These are phyloP conservation scores for Rhynchotus rufescens DNA, from an alignment of 2,797 vertebrate species.

Conservation along the genomic window DNA sequence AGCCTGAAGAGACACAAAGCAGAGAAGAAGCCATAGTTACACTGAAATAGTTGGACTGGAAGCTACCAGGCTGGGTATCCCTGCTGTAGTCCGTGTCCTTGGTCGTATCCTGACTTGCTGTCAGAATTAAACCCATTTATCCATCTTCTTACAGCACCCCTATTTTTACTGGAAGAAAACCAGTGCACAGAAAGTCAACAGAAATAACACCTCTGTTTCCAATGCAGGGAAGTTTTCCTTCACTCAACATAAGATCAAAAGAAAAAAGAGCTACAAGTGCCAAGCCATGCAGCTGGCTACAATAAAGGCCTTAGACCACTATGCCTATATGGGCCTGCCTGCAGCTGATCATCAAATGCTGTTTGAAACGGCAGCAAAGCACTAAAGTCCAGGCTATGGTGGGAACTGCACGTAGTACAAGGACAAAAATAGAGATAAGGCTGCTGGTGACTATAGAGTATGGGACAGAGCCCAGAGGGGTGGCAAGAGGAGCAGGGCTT, in stretches of 20 bases:
- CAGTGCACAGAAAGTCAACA: not conserved
- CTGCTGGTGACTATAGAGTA: not conserved
- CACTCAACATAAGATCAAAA: not conserved
- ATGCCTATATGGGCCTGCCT: not conserved
- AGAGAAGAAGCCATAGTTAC: not conserved
- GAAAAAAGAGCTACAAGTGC: not conserved
- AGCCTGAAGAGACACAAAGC: not conserved
- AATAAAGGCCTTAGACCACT: not conserved
- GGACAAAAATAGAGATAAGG: not conserved
- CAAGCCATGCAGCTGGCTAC: not conserved
- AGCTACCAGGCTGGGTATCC: not conserved
- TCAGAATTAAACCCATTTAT: not conserved
- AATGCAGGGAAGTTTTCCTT: not conserved
- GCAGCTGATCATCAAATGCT: not conserved
- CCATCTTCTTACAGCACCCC: not conserved
- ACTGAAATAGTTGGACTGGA: not conserved
- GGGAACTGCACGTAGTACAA: not conserved
- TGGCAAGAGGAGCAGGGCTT: not conserved
- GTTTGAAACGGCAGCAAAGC: not conserved
- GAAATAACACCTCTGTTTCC: not conserved
- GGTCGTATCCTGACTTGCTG: not conserved
- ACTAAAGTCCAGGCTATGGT: not conserved
- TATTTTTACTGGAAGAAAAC: not conserved
- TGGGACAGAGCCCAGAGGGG: not conserved
- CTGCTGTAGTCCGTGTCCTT: not conserved